Conservation (phyloP, 2,113 vertebrate species). For the Diphyllodes magnificus region DNA sequence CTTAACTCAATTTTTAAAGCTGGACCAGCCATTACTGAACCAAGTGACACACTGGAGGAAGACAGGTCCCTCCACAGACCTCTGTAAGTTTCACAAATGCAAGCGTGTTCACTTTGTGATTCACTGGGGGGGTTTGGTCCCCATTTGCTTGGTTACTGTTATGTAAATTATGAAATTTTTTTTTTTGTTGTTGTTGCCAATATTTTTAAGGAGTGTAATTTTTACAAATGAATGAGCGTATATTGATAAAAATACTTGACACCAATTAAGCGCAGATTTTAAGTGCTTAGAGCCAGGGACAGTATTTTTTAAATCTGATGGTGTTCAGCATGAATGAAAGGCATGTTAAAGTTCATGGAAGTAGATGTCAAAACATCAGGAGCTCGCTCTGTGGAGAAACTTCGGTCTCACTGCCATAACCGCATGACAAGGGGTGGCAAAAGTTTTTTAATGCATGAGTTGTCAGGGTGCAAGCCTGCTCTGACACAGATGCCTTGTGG, state of each 20-base stretch:
- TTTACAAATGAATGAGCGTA: background rate
- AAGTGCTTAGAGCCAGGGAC: background rate
- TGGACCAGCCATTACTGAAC: background rate
- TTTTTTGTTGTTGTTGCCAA: background rate
- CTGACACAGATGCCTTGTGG: background rate
- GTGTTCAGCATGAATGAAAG: background rate
- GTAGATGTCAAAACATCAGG: background rate
- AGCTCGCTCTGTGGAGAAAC: background rate
- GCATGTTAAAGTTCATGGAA: background rate
- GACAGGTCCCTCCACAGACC: background rate
- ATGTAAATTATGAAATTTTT: background rate
- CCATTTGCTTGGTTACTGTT: background rate
- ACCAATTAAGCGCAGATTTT: background rate
- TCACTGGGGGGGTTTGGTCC: background rate
- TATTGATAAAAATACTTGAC: background rate
- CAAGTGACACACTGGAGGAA: background rate
- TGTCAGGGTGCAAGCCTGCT: background rate
- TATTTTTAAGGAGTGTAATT: background rate
- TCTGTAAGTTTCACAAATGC: background rate
- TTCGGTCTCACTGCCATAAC: background rate
- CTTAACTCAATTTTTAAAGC: background rate
- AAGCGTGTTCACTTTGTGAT: background rate
- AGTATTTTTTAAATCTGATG: background rate
- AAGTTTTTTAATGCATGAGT: background rate
- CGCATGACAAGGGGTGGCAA: accelerated